A percentile compares a stretch with the other conserved stretches of the same genome.
Evolutionary conservation across 1,140 invertebrate species (phyloP).

Genomic region (Drosophila willistoni): DNA sequence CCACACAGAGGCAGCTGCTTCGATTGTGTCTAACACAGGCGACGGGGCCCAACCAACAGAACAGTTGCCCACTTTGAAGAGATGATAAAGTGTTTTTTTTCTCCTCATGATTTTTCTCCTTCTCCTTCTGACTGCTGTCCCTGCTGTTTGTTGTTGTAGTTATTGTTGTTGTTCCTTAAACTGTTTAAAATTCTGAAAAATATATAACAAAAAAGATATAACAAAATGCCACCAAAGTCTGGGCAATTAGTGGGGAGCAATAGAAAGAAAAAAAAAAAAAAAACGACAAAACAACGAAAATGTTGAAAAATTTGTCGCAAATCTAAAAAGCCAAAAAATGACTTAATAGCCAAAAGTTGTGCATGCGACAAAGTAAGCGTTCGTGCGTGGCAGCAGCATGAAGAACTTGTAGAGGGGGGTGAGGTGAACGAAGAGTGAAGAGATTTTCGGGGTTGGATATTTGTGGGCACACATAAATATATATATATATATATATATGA

Average conservation of each 20-base stretch:
- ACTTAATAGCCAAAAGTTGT: slow-evolving; percentile 80
- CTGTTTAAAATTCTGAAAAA: slow-evolving; percentile 30
- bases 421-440: neutral
- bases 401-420: slow-evolving; percentile 1
- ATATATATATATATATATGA: slow-evolving; percentile 63
- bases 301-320: slow-evolving; percentile 70
- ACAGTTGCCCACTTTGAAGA: slow-evolving; percentile 55
- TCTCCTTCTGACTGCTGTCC: neutral
- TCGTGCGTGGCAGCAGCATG: slow-evolving; percentile 71
- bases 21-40: slow-evolving; percentile 43
- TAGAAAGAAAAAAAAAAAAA: slow-evolving; percentile 10
- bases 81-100: slow-evolving; percentile 65
- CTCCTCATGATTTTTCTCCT: slow-evolving; percentile 12
- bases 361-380: slow-evolving; percentile 80
- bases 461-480: slow-evolving; percentile 48
- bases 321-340: slow-evolving; percentile 81
- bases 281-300: neutral
- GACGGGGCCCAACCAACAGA: slow-evolving; percentile 5
- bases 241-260: slow-evolving; percentile 19
- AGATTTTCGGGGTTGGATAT: slow-evolving; percentile 59
- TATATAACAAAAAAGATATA: slow-evolving; percentile 9
- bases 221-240: slow-evolving; percentile 17
- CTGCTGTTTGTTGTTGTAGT: slow-evolving; percentile 16
- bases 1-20: slow-evolving; percentile 35
- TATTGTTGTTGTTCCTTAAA: slow-evolving; percentile 16